A percentile compares a stretch with the other conserved stretches of the same genome.
phyloP scores from a whole-genome alignment of 2,113 vertebrate species.

The Heterochromis multidens region DNA sequence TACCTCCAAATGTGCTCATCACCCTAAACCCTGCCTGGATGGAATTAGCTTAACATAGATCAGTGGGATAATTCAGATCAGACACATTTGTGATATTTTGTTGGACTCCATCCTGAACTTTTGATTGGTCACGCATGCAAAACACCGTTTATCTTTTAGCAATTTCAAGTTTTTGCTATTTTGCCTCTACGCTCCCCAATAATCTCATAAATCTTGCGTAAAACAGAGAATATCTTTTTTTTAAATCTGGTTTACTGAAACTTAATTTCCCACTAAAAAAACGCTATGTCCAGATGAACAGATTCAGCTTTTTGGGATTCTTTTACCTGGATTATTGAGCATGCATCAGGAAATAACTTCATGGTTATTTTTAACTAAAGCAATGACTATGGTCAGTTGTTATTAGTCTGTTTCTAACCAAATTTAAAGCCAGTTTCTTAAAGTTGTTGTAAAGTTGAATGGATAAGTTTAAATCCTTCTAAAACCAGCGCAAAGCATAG shows the following conservation, averaged over 20 bases:
- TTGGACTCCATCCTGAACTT: background rate
- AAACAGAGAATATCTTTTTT: background rate
- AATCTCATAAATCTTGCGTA: background rate
- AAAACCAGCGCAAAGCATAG: background rate
- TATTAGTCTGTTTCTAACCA: background rate
- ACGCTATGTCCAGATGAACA: too few relatives aligned
- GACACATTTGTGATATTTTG: background rate
- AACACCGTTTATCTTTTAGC: background rate
- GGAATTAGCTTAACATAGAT: background rate
- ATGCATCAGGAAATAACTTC: too few relatives aligned
- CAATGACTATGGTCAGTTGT: background rate
- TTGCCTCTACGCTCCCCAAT: background rate
- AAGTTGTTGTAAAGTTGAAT: fast-evolving
- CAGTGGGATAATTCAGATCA: background rate
- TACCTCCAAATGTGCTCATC: background rate
- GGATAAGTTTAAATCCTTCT: background rate
- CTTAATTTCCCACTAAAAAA: too few relatives aligned
- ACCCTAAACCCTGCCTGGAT: too few relatives aligned
- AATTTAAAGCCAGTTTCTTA: background rate
- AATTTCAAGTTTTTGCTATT: background rate
- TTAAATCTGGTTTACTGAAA: background rate
- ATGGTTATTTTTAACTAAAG: background rate
- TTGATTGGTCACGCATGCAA: background rate
- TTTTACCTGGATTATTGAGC: too few relatives aligned
- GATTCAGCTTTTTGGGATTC: too few relatives aligned